phyloP scores from a whole-genome alignment of 2,888 invertebrate species.

The Cryptocheilus praepositus region DNA sequence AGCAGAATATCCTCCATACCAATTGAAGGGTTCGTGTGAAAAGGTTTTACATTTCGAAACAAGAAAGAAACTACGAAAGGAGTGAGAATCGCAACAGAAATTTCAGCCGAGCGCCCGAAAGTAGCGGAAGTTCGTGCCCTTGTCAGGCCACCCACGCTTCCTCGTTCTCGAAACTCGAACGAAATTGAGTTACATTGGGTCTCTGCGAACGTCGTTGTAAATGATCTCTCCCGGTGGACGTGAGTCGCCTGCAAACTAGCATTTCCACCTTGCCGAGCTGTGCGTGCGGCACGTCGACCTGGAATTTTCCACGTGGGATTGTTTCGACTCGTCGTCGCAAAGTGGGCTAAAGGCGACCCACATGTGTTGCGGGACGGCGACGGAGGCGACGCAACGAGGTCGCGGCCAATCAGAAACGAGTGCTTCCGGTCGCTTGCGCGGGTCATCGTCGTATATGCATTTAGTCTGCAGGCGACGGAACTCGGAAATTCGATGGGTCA shows the following conservation, averaged over 20 bases:
- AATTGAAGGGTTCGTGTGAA: too few relatives aligned
- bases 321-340: constrained; percentile 37
- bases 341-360: constrained; percentile 66
- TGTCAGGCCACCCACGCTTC: too few relatives aligned
- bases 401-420: constrained; percentile 62
- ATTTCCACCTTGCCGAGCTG: constrained; percentile 10
- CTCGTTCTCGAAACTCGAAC: too few relatives aligned
- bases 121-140: too few relatives aligned
- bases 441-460: constrained; percentile 3
- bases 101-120: too few relatives aligned
- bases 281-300: constrained; percentile 39
- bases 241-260: background rate
- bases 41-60: too few relatives aligned
- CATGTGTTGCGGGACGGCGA: constrained; percentile 52
- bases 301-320: constrained; percentile 56
- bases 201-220: background rate
- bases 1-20: too few relatives aligned
- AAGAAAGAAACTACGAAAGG: too few relatives aligned
- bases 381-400: constrained; percentile 63
- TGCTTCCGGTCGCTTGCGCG: constrained; percentile 59
- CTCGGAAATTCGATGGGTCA: background rate
- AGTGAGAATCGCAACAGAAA: too few relatives aligned
- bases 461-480: background rate
- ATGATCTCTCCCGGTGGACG: background rate
- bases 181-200: background rate